Base-by-base conservation (phyloP, 2,797 vertebrate species). In the Gastrophryne carolinensis region DNA sequence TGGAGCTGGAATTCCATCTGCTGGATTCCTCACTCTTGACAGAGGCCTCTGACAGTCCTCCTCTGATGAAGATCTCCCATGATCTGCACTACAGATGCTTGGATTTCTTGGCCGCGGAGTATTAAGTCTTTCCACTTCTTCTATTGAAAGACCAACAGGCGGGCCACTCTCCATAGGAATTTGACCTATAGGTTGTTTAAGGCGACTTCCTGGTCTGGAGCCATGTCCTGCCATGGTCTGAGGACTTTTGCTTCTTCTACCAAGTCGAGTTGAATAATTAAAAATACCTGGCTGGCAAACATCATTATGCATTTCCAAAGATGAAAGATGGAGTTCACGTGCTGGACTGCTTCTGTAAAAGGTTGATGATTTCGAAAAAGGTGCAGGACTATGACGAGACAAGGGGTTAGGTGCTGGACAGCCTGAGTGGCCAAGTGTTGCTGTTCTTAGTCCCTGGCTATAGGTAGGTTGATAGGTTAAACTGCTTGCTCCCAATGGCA, bases 41-140 rank as follows among this genome's bases (percentile, higher is more conserved):
- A 96, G 89, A 0, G 98, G 98, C 73, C 96, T 87, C 44, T 95
- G 87, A 81, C 96, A 94, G 81, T 99, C 97, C 79, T 98, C 97
- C 62, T 99, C 97, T 0, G 97, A 98, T 3, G 96, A 98, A 15
- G 96, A 99, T 54, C 97, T 91, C 10, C 96, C 98, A 0, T 98
- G 97, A 86, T 98, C 98, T 0, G 97, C 97, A 2, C 98, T 99
- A 89, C 97, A 98, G 88, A 98, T 96, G 85, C 98, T 99, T 72
- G 98, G 96, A 84, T 98, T 96, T 69, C 97, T 90, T 0, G 96
- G 97, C 0, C 97, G 95, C 0, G 97, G 97, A 0, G 96, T 97
- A 86, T 99, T 98, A 7, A 99, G 94, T 68, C 97, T 90, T 88
- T 99, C 97, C 83, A 99, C 98, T 77, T 99, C 98, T 82, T 99